Evolutionary conservation across 2,797 vertebrate genomes (phyloP), one percentile per base, ranked within the genome.

Genomic region (Lophius americanus): DNA sequence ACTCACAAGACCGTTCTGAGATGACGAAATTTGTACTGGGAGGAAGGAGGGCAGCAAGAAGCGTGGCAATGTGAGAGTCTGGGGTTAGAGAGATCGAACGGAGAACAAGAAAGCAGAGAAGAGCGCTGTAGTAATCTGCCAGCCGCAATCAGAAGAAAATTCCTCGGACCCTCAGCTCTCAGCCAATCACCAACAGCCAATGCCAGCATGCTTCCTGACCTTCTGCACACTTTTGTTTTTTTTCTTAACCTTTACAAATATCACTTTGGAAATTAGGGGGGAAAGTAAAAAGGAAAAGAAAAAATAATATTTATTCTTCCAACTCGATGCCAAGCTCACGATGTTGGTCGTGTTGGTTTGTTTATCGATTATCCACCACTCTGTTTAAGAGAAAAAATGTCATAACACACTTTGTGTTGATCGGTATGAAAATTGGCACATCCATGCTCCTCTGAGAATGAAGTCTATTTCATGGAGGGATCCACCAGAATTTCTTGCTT

Each of bases 181-280:
- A 96, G 96, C 95, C 95, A 93, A 93, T 94, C 94, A 94, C 92
- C 93, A 91, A 92, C 95, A 96, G 95, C 95, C 95, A 94, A 83
- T 91, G 94, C 94, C 92, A 95, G 92, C 96, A 96, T 95, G 96
- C 95, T 90, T 91, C 90, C 92, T 87, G 79, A 90, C 73, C 84
- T 76, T 35, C 23, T 66, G 53, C 41, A 57, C 33, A 52, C 33
- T 64, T 55, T 79, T 82, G 82, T 63, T 80, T 85, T 87, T 76
- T 44, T 10, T 48, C 71, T 64, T 76, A 68, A 79, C 4, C 12
- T 74, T 84, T 85, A 82, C 46, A 68, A 85, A 73, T 64, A 78
- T 69, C 23, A 23, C 23, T 23, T 23, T 23, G 23, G 23, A 23
- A 23, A 23, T 23, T 23, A 23, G 23, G 23, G 23, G 23, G 23